These are phyloP conservation scores for Tachina lurida DNA, from an alignment of 2,888 invertebrate genomes.

Conservation along the genomic window DNA sequence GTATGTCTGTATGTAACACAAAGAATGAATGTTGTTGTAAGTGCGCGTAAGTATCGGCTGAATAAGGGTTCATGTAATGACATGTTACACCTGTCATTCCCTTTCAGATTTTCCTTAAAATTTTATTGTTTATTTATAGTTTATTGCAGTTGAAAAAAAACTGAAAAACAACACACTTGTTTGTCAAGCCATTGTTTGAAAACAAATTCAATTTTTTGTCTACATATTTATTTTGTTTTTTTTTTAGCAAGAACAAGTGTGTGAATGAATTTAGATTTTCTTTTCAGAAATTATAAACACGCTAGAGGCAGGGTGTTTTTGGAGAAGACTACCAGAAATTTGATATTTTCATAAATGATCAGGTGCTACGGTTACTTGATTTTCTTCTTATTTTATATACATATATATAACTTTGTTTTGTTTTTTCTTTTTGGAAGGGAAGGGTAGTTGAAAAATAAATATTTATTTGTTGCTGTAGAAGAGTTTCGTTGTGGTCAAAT, in stretches of 20 bases:
- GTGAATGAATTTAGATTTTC: constrained; percentile 39
- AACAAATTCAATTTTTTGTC: constrained; percentile 1
- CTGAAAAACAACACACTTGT: constrained; percentile 55
- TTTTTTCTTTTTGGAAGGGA: not conserved
- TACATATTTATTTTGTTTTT: not conserved
- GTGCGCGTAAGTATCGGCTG: constrained; percentile 45
- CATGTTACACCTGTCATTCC: constrained; percentile 74
- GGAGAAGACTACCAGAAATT: constrained; percentile 21
- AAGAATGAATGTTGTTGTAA: constrained; percentile 36
- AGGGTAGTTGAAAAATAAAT: constrained; percentile 3
- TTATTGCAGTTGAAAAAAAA: constrained; percentile 26
- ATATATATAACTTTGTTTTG: too few relatives aligned
- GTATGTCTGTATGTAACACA: not conserved
- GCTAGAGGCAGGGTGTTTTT: constrained; percentile 43
- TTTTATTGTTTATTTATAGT: constrained; percentile 36
- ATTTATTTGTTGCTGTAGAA: constrained; percentile 42
- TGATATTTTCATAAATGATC: constrained; percentile 66
- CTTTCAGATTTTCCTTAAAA: constrained; percentile 59
- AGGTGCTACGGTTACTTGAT: constrained; percentile 58
- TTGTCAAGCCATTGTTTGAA: constrained; percentile 53
- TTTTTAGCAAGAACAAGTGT: constrained; percentile 41
- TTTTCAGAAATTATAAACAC: not conserved
- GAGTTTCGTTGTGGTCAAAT: constrained; percentile 30
- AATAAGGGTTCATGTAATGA: constrained; percentile 73
- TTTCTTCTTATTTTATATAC: not conserved